Conservation (phyloP, 2,888 invertebrate genomes). For the Liodrosophila aerea region DNA sequence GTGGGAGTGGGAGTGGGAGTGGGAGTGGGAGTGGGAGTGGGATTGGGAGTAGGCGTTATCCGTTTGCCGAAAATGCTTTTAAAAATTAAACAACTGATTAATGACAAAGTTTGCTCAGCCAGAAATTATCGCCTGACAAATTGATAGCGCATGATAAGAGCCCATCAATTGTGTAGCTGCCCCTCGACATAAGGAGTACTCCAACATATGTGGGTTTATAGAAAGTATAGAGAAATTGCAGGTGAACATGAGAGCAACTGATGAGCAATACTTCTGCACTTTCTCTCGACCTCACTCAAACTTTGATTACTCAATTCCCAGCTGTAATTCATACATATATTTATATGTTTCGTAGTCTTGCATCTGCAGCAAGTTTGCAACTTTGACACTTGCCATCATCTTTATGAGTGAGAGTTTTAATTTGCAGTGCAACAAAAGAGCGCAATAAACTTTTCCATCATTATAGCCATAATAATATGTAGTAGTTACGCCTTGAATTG, state of each 20-base stretch:
- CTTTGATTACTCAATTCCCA: too few species aligned
- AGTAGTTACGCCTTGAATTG: not conserved
- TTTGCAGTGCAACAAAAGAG: not conserved
- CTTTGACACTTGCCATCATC: too few species aligned
- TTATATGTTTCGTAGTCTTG: too few species aligned
- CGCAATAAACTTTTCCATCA: constrained; percentile 9
- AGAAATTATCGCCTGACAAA: constrained; percentile 69
- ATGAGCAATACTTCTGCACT: too few species aligned
- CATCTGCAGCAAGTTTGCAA: too few species aligned
- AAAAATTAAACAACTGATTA: constrained; percentile 72
- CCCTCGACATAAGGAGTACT: not conserved
- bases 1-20: too few species aligned
- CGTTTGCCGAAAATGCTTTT: constrained; percentile 48
- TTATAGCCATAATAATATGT: constrained; percentile 6
- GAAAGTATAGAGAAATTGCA: too few species aligned
- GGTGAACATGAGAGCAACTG: too few species aligned
- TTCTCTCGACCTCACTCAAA: too few species aligned
- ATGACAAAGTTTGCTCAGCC: constrained; percentile 62
- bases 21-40: too few species aligned
- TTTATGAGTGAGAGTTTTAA: constrained; percentile 3
- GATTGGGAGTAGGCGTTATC: constrained; percentile 28
- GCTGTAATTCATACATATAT: too few species aligned
- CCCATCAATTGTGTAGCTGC: constrained; percentile 53
- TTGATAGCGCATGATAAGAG: constrained; percentile 39
- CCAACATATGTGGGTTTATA: too few species aligned